Base-by-base conservation (phyloP, 2,113 vertebrate genomes). In the Phaethon lepturus region DNA sequence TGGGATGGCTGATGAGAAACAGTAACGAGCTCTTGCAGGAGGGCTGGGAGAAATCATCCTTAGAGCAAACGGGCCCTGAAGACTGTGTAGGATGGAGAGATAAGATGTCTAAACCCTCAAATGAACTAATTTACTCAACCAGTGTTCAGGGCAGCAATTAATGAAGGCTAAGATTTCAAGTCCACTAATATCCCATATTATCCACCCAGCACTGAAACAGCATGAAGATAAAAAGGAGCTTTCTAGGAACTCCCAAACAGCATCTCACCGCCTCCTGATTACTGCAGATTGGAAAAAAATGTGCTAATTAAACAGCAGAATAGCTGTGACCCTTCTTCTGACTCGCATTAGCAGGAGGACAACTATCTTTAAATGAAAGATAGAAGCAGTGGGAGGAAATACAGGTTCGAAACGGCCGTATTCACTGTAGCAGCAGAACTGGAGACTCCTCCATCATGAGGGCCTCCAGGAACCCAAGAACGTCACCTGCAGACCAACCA, bases 21-120 rank as follows among this genome's bases (percentile, higher is more conserved):
- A 13, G 22, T 2, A 19, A 16, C 18, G 26, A 44, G 58, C 33
- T 76, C 77, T 47, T 31, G 5, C 38, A 45, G 78, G 44, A 77
- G 55, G 71, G 29, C 35, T 83, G 72, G 80, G 13, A 84, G 53
- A 31, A 86, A 49, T 16, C 45, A 33, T 5, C 40, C 59, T 13
- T 10, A 3, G 9, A 66, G 55, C 25, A 58, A 66, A 79, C 0
- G 2, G 59, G 17, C 29, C 50, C 45, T 0, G 0, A 66, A 40
- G 44, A 7, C 25, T 24, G 5, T 2, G 42, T 7, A 33, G 52
- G 62, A 58, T 33, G 79, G 79, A 75, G 53, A 83, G 83, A 80
- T 90, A 55, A 82, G 44, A 31, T 10, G 2, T 49, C 78, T 26
- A 23, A 89, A 60, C 42, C 35, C 59, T 58, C 89, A 20, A 63